These are phyloP conservation scores for Riparia riparia DNA, from an alignment of 2,113 vertebrate genomes.

Conservation along the genomic window DNA sequence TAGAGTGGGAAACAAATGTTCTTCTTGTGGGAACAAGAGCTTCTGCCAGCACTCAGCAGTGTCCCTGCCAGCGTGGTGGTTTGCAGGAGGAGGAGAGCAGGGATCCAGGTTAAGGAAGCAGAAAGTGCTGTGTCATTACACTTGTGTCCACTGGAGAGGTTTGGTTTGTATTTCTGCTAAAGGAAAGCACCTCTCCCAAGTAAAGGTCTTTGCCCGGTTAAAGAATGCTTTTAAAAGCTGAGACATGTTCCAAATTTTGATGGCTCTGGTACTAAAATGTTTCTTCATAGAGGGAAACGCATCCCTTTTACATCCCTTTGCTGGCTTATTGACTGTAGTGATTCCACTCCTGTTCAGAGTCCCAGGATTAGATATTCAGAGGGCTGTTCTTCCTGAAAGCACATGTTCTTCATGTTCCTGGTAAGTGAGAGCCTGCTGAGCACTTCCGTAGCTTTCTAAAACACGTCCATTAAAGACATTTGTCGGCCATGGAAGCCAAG, in stretches of 20 bases:
- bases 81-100: background rate
- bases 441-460: background rate
- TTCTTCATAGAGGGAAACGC: background rate
- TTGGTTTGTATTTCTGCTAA: background rate
- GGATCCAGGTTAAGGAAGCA: background rate
- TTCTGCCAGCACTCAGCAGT: background rate
- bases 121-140: background rate
- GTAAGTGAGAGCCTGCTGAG: background rate
- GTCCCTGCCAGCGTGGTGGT: background rate
- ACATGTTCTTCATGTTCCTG: background rate
- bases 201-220: background rate
- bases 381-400: background rate
- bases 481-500: background rate
- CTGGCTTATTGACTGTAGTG: background rate
- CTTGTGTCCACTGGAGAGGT: background rate
- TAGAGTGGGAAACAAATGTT: background rate
- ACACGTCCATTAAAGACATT: accelerated
- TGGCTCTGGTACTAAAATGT: background rate
- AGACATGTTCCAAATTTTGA: background rate
- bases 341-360: background rate
- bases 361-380: background rate
- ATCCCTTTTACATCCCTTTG: background rate
- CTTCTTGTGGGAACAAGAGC: background rate
- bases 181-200: background rate
- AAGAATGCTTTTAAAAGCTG: background rate